Evolutionary conservation across 2,113 vertebrate species (phyloP), one percentile per base, ranked within the genome.

Genomic region (Bubo bubo): DNA sequence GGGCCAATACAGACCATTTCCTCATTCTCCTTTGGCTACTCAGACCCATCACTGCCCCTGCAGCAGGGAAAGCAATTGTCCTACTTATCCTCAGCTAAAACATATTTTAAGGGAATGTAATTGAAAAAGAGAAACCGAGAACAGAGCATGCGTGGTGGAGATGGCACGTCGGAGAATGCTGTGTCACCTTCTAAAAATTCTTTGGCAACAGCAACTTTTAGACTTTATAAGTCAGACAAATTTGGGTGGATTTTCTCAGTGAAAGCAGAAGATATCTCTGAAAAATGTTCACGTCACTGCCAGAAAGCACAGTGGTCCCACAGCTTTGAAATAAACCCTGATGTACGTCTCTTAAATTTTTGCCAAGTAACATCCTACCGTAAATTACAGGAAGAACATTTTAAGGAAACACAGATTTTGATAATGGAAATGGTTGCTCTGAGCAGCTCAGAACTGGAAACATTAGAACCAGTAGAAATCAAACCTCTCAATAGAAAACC

Each of bases 141-240:
- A 79, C 41, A 17, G 91, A 91, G 94, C 95, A 81, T 95, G 95
- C 88, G 89, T 79, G 73, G 70, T 91, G 76, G 89, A 82, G 76
- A 97, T 87, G 91, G 95, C 91, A 91, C 2, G 0, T 18, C 20
- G 64, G 93, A 91, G 93, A 95, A 95, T 96, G 95, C 95, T 96
- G 96, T 93, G 94, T 94, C 95, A 96, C 95, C 93, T 95, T 95
- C 96, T 97, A 97, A 96, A 96, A 96, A 95, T 95, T 96, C 95
- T 94, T 95, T 95, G 89, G 94, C 96, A 97, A 95, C 59, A 49
- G 81, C 91, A 97, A 95, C 74, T 96, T 97, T 95, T 73, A 79
- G 93, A 91, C 81, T 93, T 86, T 56, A 2, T 89, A 97, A 97
- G 86, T 95, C 82, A 95, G 93, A 87, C 76, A 90, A 94, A 96